These are phyloP conservation scores for Lerema accius DNA, from an alignment of 1,140 invertebrate genomes.

Conservation along the genomic window DNA sequence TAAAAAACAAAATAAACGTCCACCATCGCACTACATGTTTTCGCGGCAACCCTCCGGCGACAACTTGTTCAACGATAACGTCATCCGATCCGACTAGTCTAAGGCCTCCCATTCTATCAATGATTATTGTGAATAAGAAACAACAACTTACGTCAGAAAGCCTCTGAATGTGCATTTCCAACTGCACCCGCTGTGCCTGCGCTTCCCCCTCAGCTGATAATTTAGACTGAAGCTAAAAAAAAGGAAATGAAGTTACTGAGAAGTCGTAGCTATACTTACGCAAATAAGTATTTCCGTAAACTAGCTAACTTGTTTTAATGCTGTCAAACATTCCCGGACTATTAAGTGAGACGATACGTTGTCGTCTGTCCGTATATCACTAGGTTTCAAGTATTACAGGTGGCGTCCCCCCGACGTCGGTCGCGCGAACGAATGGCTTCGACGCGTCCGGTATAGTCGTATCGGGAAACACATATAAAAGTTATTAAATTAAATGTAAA, in stretches of 20 bases:
- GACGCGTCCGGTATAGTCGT: not conserved
- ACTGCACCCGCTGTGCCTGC: conserved; percentile 65
- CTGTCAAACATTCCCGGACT: not conserved
- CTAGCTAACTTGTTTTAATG: not conserved
- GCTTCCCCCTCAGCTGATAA: conserved; percentile 83
- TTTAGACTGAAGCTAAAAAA: conserved; percentile 83
- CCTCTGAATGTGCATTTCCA: conserved; percentile 79
- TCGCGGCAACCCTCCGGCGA: no score
- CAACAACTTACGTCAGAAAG: conserved; percentile 72
- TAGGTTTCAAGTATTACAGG: no score
- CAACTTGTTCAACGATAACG: no score
- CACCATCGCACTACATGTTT: no score
- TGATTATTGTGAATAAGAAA: not conserved
- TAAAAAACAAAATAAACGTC: no score
- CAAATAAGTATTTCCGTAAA: not conserved
- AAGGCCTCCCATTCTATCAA: not conserved
- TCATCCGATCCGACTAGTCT: not conserved
- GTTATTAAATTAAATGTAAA: not conserved
- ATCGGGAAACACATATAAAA: not conserved
- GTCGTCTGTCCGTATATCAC: not conserved
- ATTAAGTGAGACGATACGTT: not conserved
- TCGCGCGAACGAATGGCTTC: not conserved
- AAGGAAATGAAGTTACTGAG: conserved; percentile 5
- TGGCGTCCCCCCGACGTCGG: no score
- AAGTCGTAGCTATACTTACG: not conserved